Evolutionary conservation across 2,888 invertebrate species (phyloP), one percentile per base, ranked within the genome.

Genomic region (Mimachlamys varia): DNA sequence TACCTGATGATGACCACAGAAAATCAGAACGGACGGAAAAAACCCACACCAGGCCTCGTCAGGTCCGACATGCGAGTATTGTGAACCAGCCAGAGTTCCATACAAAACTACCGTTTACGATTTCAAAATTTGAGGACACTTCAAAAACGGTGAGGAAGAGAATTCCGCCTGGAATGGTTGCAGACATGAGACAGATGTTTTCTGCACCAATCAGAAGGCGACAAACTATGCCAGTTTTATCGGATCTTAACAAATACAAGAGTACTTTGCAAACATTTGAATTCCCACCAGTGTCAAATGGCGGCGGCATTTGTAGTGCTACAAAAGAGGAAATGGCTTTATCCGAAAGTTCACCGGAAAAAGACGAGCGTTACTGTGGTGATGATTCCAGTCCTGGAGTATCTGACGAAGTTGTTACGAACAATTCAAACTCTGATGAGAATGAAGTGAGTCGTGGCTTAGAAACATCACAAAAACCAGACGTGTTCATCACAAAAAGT

Each of bases 121-220:
- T 94, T 17, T 90, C 91, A 15, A 94, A 93, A 91, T 90, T 93
- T 62, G 89, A 92, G 38, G 92, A 91, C 4, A 91, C 92, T 62
- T 89, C 92, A 17, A 93, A 94, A 91, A 93, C 94, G 0, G 92
- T 93, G 7, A 88, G 94, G 19, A 91, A 92, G 22, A 92, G 92
- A 53, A 94, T 94, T 44, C 94, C 93, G 89, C 93, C 93, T 2
- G 94, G 94, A 7, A 93, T 92, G 89, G 94, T 94, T 17, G 93
- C 92, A 7, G 93, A 94, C 33, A 91, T 94, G 87, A 92, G 90
- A 33, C 90, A 92, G 27, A 88, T 94, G 7, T 94, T 93, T 87
- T 90, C 62, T 10, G 90, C 12, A 33, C 76, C 76, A 76, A 76
- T 76, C 90, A n/a, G 89, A 91, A 12, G 88, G 92, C 38, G 88